Percentiles rank a stretch among this genome's conserved stretches.
These are phyloP conservation scores for Thunnus maccoyii DNA, from an alignment of 2,113 vertebrate species.

Conservation along the genomic window DNA sequence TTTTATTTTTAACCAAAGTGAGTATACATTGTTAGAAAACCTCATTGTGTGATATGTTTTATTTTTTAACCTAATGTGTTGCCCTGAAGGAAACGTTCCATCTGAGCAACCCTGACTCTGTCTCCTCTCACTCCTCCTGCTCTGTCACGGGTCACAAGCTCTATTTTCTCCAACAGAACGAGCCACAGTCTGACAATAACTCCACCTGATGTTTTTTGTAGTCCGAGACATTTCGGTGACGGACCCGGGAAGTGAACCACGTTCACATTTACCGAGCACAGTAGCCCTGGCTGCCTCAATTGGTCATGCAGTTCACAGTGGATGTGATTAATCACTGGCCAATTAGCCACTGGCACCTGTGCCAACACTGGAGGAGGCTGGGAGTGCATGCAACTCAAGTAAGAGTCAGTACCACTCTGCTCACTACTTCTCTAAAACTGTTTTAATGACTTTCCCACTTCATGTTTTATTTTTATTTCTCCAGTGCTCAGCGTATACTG, in stretches of 20 bases:
- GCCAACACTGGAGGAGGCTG: conserved; percentile 50
- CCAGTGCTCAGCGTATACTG: conserved; percentile 77
- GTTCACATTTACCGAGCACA: conserved; percentile 18
- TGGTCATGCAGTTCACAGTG: conserved; percentile 68
- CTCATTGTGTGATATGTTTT: conserved; percentile 2
- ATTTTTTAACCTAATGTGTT: not conserved
- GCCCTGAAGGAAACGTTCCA: not conserved
- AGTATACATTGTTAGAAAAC: conserved; percentile 43
- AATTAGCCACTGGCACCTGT: conserved; percentile 76
- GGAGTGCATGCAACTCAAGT: conserved; percentile 51
- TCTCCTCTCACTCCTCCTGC: not conserved
- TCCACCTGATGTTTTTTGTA: conserved; percentile 31
- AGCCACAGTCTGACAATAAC: conserved; percentile 14
- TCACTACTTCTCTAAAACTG: conserved; percentile 68
- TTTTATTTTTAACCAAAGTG: conserved; percentile 44
- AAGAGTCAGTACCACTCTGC: conserved; percentile 54
- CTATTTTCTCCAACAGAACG: not conserved
- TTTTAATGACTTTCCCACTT: conserved; percentile 82
- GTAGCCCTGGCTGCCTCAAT: conserved; percentile 60
- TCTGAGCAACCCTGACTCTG: not conserved
- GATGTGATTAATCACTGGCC: conserved; percentile 76
- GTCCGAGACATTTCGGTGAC: conserved; percentile 32
- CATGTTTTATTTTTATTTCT: conserved; percentile 83
- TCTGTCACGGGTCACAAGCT: not conserved
- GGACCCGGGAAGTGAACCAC: conserved; percentile 41